Conservation (phyloP, 23 tunicate genomes). For the Trididemnum nubilum region DNA sequence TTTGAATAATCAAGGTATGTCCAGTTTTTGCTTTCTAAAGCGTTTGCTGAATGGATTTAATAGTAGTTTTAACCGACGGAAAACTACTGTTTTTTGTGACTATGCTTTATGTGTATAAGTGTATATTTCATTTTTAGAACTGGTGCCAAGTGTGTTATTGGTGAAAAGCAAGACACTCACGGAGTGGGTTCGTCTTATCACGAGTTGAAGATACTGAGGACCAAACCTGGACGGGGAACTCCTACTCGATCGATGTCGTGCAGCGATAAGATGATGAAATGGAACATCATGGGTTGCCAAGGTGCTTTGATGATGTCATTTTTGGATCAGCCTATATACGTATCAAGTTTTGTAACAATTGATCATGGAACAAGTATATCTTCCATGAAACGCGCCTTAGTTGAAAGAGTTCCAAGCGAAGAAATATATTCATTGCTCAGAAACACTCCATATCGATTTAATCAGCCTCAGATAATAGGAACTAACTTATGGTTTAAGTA, state of each 20-base stretch:
- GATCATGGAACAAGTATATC: background rate
- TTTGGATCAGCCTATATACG: constrained; percentile 50
- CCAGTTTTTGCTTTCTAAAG: no score
- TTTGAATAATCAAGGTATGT: no score
- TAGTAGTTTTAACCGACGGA: no score
- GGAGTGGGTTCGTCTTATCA: constrained; percentile 44
- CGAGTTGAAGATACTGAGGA: constrained; percentile 42
- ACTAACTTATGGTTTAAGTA: constrained; percentile 24
- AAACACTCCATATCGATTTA: background rate
- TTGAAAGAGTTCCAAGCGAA: constrained; percentile 23
- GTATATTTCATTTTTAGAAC: no score
- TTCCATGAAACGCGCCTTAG: constrained; percentile 48
- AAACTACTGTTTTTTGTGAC: no score
- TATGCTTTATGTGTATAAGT: no score
- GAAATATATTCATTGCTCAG: background rate
- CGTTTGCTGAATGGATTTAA: no score
- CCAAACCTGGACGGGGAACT: constrained; percentile 85
- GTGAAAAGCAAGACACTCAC: constrained; percentile 48
- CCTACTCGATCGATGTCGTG: constrained; percentile 86
- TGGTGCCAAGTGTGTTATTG: constrained; percentile 72
- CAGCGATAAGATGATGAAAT: constrained; percentile 80
- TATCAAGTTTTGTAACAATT: constrained; percentile 40
- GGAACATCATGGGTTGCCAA: constrained; percentile 85
- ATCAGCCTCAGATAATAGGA: constrained; percentile 15
- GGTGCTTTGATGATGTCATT: constrained; percentile 56